Percentiles rank a stretch among this genome's conserved stretches.
These are phyloP conservation scores for Vanessa tameamea DNA, from an alignment of 1,140 invertebrate genomes.

Conservation along the genomic window DNA sequence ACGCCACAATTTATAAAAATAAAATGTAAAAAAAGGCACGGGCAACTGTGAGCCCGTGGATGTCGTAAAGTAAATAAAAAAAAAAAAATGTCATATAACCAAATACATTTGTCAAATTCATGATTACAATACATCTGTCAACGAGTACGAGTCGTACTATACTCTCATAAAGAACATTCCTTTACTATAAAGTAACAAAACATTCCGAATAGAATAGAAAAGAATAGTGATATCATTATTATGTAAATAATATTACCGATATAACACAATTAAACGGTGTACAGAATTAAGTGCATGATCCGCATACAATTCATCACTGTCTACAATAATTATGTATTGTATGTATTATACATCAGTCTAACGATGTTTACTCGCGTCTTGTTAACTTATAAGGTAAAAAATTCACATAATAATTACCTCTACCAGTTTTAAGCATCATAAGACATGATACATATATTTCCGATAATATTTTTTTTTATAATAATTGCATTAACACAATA, in stretches of 20 bases:
- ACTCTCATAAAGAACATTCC: too few species aligned
- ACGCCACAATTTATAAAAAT: too few species aligned
- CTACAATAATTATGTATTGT: not conserved
- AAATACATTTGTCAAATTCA: too few species aligned
- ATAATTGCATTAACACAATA: not conserved
- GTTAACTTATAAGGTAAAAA: conserved; percentile 1
- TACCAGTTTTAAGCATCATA: not conserved
- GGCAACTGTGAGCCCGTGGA: too few species aligned
- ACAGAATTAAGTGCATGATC: too few species aligned
- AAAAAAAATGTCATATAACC: too few species aligned
- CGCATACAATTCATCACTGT: not conserved
- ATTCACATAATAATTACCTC: conserved; percentile 1
- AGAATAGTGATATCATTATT: not conserved
- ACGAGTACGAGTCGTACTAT: too few species aligned
- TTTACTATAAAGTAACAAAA: too few species aligned
- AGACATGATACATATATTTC: not conserved
- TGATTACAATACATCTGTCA: too few species aligned
- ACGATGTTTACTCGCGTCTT: not conserved
- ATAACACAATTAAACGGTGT: not conserved
- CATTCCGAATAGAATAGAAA: too few species aligned
- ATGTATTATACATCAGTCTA: not conserved
- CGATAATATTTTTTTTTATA: not conserved
- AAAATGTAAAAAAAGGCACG: too few species aligned
- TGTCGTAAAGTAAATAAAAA: too few species aligned
- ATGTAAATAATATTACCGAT: not conserved